Percentiles rank a stretch among this genome's conserved stretches.
These are phyloP conservation scores for Chaetops frenatus DNA, from an alignment of 2,113 vertebrate species.

Conservation along the genomic window DNA sequence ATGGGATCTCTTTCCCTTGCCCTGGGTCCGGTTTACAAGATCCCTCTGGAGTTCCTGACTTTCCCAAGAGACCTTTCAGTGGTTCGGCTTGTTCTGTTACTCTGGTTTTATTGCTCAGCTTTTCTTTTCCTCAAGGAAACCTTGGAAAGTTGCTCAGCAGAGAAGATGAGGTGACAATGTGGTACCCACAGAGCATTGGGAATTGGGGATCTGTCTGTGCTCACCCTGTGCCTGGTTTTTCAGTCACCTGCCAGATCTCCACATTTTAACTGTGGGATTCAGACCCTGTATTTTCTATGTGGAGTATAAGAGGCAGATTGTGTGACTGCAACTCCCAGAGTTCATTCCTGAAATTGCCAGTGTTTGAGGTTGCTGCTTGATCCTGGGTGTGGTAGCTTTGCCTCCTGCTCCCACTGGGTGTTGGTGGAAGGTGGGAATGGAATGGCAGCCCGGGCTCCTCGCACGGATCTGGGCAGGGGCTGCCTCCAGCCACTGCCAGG, in stretches of 20 bases:
- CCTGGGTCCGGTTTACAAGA: accelerated
- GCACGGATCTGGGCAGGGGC: accelerated
- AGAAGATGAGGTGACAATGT: neutral
- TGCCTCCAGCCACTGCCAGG: neutral
- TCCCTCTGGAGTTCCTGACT: neutral
- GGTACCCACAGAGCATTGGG: neutral
- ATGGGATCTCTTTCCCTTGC: neutral
- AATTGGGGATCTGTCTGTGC: neutral
- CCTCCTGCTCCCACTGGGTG: accelerated
- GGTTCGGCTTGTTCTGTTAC: neutral
- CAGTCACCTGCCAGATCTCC: neutral
- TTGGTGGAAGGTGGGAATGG: neutral
- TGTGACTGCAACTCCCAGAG: neutral
- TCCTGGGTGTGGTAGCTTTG: neutral
- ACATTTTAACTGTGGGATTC: neutral
- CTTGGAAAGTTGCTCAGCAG: neutral
- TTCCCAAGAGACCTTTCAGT: neutral
- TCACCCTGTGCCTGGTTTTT: neutral
- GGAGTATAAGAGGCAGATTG: neutral
- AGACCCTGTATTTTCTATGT: neutral
- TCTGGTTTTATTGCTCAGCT: neutral
- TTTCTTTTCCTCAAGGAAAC: neutral
- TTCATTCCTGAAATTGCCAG: neutral
- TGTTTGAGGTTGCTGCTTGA: neutral
- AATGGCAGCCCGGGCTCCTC: neutral